Evolutionary conservation across 2,797 vertebrate genomes (phyloP), one percentile per base, ranked within the genome.

Genomic region (Dendrocincla fuliginosa): DNA sequence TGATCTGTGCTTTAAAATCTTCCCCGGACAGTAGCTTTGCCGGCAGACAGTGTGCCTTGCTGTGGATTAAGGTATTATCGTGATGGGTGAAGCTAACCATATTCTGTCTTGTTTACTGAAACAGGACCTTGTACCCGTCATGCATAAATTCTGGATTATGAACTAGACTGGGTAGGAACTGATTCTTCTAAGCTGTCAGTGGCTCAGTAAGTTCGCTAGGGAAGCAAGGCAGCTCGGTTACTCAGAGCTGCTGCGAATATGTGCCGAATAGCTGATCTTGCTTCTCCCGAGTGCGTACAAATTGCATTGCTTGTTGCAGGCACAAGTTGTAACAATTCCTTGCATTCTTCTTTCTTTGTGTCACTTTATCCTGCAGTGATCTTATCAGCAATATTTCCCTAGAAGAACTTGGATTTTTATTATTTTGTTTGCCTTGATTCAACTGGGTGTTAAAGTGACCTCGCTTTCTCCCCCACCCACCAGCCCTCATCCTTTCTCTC

Each of bases 381-480:
- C 85, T 96, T 95, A 75, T 80, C 42, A 44, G 49, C 37, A 14
- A 19, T 79, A 61, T 89, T 94, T 94, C 94, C 84, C 68, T 73
- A 61, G 88, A 95, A 93, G 84, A 95, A 74, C 65, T 42, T 39
- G 65, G 57, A 25, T 82, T 90, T 87, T 85, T 44, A 20, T 83
- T 83, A 50, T 77, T 94, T 92, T 97, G 87, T 92, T 94, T 92
- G 87, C 80, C 64, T 92, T 49, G 42, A 86, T 92, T 94, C 93
- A 65, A 46, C 75, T 81, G 88, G 69, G 52, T 78, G 83, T 84
- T 87, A 63, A 63, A 92, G 44, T 73, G 84, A 88, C 93, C 93
- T 96, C 2, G 11, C 76, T 89, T 97, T 98, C 97, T 92, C 71
- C 96, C 97, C 86, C 84, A 78, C 90, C 56, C 76, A 82, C 23